A percentile compares a stretch with the other conserved stretches of the same genome.
Conservation (phyloP, 2,888 invertebrate species). For the Charanyca ferruginea region DNA sequence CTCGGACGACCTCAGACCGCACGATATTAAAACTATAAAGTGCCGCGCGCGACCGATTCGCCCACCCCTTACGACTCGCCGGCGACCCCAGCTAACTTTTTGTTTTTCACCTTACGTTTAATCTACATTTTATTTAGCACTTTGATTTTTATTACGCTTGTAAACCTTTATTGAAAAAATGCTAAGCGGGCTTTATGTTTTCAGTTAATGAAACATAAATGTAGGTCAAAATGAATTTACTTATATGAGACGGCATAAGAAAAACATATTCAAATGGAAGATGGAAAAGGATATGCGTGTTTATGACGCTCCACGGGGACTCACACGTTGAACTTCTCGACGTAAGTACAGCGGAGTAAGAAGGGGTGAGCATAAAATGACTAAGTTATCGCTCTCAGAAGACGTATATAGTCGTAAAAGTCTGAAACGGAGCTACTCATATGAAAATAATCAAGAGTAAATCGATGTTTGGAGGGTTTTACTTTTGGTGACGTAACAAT, state of each 20-base stretch:
- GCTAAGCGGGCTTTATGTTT: conserved; percentile 65
- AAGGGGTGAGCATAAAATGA: conserved; percentile 89
- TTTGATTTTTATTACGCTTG: conserved; percentile 74
- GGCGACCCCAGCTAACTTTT: conserved; percentile 70
- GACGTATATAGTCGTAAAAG: conserved; percentile 88
- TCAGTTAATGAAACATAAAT: conserved; percentile 66
- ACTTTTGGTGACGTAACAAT: conserved; percentile 64
- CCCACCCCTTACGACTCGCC: conserved; percentile 69
- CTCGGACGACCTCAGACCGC: conserved; percentile 80
- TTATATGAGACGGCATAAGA: conserved; percentile 67
- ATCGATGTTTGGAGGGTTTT: conserved; percentile 76
- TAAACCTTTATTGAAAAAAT: conserved; percentile 73
- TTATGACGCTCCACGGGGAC: conserved; percentile 86
- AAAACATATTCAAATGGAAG: conserved; percentile 84
- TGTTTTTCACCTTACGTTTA: conserved; percentile 74
- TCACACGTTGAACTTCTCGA: conserved; percentile 83
- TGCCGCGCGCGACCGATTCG: conserved; percentile 82
- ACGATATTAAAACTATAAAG: conserved; percentile 90
- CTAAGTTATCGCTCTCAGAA: conserved; percentile 90
- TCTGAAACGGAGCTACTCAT: conserved; percentile 84
- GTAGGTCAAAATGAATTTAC: conserved; percentile 59
- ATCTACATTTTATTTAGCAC: conserved; percentile 74
- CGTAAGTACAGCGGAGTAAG: conserved; percentile 83
- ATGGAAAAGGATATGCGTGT: conserved; percentile 86
- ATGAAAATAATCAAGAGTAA: conserved; percentile 88